Evolutionary conservation across 1,140 invertebrate species (phyloP).

Genomic region (Plectrocnemia conspersa): DNA sequence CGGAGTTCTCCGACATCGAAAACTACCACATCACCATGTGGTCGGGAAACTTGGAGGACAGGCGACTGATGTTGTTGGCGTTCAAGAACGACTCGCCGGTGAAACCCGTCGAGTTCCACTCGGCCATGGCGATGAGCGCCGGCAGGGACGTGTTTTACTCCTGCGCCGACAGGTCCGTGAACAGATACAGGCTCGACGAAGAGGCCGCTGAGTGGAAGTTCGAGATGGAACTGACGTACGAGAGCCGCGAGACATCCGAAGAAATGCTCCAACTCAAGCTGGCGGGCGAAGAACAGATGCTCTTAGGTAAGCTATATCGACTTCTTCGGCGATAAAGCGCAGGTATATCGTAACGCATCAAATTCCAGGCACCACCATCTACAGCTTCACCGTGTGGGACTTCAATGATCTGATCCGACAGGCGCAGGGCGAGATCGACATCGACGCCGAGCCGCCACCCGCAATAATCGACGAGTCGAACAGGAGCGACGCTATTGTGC

Average conservation of each 20-base stretch:
- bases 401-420: constrained; percentile 47
- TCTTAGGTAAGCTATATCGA: constrained; percentile 59
- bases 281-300: constrained; percentile 71
- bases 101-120: constrained; percentile 68
- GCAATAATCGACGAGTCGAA: constrained; percentile 40
- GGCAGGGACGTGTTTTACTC: constrained; percentile 43
- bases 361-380: constrained; percentile 65
- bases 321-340: no score
- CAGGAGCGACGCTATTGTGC: constrained; percentile 55
- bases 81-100: constrained; percentile 53
- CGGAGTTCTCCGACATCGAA: constrained; percentile 69
- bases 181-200: constrained; percentile 50
- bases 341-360: no score
- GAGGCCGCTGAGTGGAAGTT: constrained; percentile 58
- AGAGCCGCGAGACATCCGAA: constrained; percentile 65
- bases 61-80: constrained; percentile 62
- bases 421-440: constrained; percentile 33
- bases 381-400: constrained; percentile 76
- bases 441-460: constrained; percentile 37
- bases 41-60: constrained; percentile 73
- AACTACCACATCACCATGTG: constrained; percentile 72
- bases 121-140: constrained; percentile 51
- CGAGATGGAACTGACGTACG: constrained; percentile 55
- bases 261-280: constrained; percentile 77
- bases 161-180: constrained; percentile 54